Conservation (phyloP, 1,140 invertebrate genomes). For the Drosophila virilis region DNA sequence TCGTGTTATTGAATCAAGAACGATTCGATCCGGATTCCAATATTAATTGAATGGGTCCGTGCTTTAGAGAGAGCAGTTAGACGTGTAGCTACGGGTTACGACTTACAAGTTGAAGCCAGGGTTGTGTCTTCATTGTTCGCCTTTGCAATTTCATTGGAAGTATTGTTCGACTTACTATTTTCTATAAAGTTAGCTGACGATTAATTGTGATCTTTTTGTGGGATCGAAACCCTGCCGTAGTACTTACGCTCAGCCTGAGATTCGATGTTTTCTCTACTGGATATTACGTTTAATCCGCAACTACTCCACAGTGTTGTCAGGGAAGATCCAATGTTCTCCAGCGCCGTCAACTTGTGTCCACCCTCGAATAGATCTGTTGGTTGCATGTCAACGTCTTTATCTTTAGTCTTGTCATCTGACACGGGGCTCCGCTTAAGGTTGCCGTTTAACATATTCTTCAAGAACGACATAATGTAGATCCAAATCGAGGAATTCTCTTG, state of each 20-base stretch:
- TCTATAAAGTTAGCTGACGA: not conserved
- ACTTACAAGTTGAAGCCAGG: not conserved
- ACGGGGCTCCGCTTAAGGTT: not conserved
- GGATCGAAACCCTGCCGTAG: not conserved
- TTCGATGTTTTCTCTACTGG: not conserved
- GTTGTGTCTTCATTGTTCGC: not conserved
- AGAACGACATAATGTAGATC: conserved; percentile 14
- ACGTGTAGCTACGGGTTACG: not conserved
- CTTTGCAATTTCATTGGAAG: not conserved
- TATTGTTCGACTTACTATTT: not conserved
- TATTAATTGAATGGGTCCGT: not conserved
- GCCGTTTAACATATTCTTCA: conserved; percentile 15
- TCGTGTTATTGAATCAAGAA: not conserved
- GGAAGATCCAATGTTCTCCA: conserved; percentile 31
- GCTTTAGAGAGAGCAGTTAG: not conserved
- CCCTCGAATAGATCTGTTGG: conserved; percentile 17
- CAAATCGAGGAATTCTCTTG: not conserved
- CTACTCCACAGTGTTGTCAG: conserved; percentile 28
- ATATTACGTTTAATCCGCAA: conserved; percentile 7
- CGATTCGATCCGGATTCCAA: not conserved
- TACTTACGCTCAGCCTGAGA: not conserved
- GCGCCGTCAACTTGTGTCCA: conserved; percentile 28
- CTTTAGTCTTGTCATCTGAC: not conserved
- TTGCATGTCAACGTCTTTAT: conserved; percentile 3
- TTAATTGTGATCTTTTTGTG: too few species aligned